Evolutionary conservation across 2,888 invertebrate genomes (phyloP).

Genomic region (Thumatha senex): DNA sequence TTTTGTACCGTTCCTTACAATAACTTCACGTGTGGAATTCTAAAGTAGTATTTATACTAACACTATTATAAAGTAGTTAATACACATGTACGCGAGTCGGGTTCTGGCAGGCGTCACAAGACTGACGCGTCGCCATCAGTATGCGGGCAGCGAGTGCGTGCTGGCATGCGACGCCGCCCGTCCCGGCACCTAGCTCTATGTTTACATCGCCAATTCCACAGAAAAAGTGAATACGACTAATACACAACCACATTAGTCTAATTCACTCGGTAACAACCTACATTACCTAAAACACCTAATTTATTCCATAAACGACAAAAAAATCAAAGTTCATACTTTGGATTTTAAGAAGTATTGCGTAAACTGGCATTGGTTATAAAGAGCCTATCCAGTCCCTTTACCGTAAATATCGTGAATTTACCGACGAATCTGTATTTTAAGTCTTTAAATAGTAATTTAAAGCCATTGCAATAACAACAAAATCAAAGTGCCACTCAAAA

Average conservation of each 20-base stretch:
- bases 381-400: no score
- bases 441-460: not conserved
- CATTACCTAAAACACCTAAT: no score
- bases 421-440: not conserved
- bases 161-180: constrained; percentile 76
- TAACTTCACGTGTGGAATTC: constrained; percentile 25
- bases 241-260: no score
- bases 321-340: no score
- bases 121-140: constrained; percentile 60
- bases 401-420: no score
- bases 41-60: constrained; percentile 24
- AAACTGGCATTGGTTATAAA: no score
- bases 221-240: constrained; percentile 11
- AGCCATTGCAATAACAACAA: constrained; percentile 3
- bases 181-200: constrained; percentile 46
- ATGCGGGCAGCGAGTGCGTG: constrained; percentile 69
- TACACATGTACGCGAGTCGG: constrained; percentile 27
- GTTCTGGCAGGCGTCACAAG: constrained; percentile 37
- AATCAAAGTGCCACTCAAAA: constrained; percentile 12
- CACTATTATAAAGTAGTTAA: constrained; percentile 27
- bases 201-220: constrained; percentile 43
- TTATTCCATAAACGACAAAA: no score
- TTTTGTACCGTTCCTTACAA: constrained; percentile 3
- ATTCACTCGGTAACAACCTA: no score
- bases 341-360: no score